These are phyloP conservation scores for Micrastur ruficollis DNA, from an alignment of 2,797 vertebrate genomes.

Conservation along the genomic window DNA sequence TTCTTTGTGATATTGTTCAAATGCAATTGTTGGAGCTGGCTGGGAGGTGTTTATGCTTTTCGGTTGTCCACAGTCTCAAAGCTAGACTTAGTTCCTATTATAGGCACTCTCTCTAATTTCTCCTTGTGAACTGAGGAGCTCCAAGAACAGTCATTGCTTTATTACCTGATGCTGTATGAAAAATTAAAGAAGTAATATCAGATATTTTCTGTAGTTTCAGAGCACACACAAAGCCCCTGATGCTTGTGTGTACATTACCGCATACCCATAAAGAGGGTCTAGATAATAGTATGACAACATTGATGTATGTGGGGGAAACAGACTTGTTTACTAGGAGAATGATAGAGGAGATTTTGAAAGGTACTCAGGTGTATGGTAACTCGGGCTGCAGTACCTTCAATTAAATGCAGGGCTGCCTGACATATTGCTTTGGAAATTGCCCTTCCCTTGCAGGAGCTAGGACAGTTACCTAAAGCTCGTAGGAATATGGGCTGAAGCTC, in stretches of 20 bases:
- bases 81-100: neutral
- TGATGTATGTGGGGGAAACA: neutral
- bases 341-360: neutral
- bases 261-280: neutral
- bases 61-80: neutral
- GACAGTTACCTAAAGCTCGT: neutral
- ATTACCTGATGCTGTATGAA: neutral
- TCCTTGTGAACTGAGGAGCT: neutral
- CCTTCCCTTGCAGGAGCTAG: neutral
- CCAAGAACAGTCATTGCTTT: neutral
- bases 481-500: neutral
- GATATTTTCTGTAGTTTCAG: neutral
- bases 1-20: neutral
- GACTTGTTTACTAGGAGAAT: neutral
- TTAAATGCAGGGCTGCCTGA: neutral
- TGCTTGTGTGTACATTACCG: neutral
- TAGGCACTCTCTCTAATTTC: neutral
- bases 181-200: neutral
- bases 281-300: neutral
- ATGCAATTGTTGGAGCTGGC: neutral
- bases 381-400: neutral
- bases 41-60: neutral
- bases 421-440: neutral
- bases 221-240: neutral
- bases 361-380: neutral